Evolutionary conservation across 1,140 invertebrate species (phyloP), one percentile per base, ranked within the genome.

Genomic region (Drosophila bifasciata): DNA sequence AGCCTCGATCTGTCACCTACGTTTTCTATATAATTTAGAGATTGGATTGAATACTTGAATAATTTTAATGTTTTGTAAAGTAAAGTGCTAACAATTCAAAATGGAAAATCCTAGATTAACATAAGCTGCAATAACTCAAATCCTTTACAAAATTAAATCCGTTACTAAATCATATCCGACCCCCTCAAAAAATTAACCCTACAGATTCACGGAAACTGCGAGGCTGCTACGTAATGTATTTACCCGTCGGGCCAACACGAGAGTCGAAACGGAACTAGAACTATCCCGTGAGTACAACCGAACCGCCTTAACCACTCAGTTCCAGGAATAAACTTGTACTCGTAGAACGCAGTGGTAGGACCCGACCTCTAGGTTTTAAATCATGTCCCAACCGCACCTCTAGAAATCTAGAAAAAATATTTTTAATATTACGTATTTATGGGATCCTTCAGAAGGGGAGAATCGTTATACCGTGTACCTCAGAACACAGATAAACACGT

Each of bases 161-260:
- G 57, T 53, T 77, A 71, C 75, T 77, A 77, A 79, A 75, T 40
- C 41, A 63, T 61, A 77, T 46, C 19, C 68, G 58, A 36, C 59
- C 51, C 70, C 52, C 70, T 74, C 46, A 56, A 76, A 53, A 77
- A 69, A 88, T 76, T 72, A 80, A 85, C 79, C 76, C 94, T 94
- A 75, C 95, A 98, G 97, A 95, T 95, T 98, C 91, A 97, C 96
- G 93, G 98, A 99, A 95, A 98, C 97, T 77, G 97, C 97, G 84
- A 94, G 97, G 83, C 94, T 99, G 90, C 95, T 99, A 92, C 96
- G 96, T 93, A 98, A 95, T 94, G 96, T 97, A 91, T 98, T 98
- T 94, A 94, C 94, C 89, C 94, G 95, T 90, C 94, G 95, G 91
- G 95, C 95, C 81, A 95, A 96, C 89, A 94, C 95, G 79, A 94